These are phyloP conservation scores for Austrolebias charrua DNA, from an alignment of 2,797 vertebrate species.

Conservation along the genomic window DNA sequence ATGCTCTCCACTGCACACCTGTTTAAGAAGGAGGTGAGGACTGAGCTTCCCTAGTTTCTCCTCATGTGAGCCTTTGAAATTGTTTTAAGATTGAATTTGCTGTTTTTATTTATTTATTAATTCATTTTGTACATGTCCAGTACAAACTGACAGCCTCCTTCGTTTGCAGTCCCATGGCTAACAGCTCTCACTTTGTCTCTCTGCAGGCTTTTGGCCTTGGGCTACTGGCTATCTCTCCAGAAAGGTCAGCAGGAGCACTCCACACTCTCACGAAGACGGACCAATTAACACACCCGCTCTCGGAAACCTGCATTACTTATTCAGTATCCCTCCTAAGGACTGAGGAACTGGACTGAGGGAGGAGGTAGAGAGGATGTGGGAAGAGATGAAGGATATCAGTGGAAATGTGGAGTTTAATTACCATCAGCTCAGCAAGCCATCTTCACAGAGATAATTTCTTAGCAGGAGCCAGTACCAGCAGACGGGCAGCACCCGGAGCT, in stretches of 20 bases:
- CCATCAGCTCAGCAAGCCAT: conserved; percentile 65
- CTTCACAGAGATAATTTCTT: conserved; percentile 69
- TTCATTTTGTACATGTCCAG: not conserved
- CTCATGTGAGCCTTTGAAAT: too few relatives aligned
- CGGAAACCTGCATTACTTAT: conserved; percentile 78
- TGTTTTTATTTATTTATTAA: not conserved
- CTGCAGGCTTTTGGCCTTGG: conserved; percentile 53
- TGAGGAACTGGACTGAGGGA: conserved; percentile 50
- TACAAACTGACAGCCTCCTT: conserved; percentile 22
- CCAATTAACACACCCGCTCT: conserved; percentile 77
- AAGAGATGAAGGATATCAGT: conserved; percentile 76
- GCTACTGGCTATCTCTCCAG: conserved; percentile 57
- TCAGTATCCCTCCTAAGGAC: conserved; percentile 60
- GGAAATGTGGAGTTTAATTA: conserved; percentile 81
- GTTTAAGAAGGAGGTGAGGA: too few relatives aligned
- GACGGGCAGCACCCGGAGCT: conserved; percentile 34
- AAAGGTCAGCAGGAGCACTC: conserved; percentile 73
- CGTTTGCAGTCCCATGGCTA: conserved; percentile 24
- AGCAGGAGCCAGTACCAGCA: conserved; percentile 41
- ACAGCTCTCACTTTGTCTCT: conserved; percentile 53
- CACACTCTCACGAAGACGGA: conserved; percentile 72
- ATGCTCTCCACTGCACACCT: too few relatives aligned
- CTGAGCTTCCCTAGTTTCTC: not conserved
- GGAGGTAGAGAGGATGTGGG: conserved; percentile 52
- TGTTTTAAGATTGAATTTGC: not conserved